Percentiles rank a stretch among this genome's conserved stretches.
Evolutionary conservation across 2,113 vertebrate genomes (phyloP).

Genomic region (Brachionichthys hirsutus): DNA sequence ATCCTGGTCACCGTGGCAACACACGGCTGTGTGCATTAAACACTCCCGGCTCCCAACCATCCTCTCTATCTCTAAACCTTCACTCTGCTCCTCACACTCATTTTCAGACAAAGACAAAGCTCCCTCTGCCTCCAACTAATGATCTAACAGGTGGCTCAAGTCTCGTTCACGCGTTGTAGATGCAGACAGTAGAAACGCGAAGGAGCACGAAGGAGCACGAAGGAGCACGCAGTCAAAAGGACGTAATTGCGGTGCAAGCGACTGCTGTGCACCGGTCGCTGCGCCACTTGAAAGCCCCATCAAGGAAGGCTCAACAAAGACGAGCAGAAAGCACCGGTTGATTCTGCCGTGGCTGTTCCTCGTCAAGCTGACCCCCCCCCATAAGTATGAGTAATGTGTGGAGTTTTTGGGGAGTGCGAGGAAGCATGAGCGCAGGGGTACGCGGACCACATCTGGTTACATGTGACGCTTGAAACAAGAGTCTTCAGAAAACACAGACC

Average conservation of each 20-base stretch:
- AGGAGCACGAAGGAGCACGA: conserved; percentile 34
- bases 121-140: neutral
- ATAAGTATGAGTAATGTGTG: conserved; percentile 6
- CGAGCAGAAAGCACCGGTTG: conserved; percentile 31
- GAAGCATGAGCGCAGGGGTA: conserved; percentile 1
- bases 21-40: conserved; percentile 77
- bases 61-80: conserved; percentile 3
- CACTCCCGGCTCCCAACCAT: conserved; percentile 26
- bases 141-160: conserved; percentile 3
- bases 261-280: conserved; percentile 45
- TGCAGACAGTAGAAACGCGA: conserved; percentile 35
- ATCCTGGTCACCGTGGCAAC: conserved; percentile 83
- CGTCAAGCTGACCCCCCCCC: conserved; percentile 22
- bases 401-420: conserved; percentile 11
- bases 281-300: conserved; percentile 53
- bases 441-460: conserved; percentile 19
- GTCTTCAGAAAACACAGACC: conserved; percentile 6
- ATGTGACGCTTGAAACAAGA: conserved; percentile 23
- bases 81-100: too few relatives aligned
- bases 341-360: conserved; percentile 39
- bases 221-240: conserved; percentile 52
- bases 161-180: conserved; percentile 23
- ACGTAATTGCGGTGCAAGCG: conserved; percentile 52
- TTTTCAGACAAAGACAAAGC: conserved; percentile 21
- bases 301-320: conserved; percentile 57